Conservation (phyloP, 2,888 invertebrate genomes). For the Dolichopus griseipennis region DNA sequence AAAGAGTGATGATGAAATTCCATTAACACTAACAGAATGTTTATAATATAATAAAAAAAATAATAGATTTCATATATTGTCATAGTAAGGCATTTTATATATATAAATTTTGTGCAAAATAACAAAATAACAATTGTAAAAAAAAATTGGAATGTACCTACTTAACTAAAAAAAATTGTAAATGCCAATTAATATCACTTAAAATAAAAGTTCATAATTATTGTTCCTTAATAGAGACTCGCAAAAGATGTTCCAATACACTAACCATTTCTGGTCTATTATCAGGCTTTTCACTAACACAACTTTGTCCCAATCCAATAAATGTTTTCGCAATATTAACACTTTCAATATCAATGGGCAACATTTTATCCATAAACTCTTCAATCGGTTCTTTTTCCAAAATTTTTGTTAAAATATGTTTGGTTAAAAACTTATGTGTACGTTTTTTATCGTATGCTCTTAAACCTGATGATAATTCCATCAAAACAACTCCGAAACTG, state of each 20-base stretch:
- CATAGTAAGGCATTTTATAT: neutral
- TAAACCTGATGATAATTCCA: slow-evolving; percentile 72
- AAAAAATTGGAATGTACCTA: neutral
- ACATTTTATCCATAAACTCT: slow-evolving; percentile 45
- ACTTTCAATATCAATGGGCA: slow-evolving; percentile 27
- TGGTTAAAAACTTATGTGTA: slow-evolving; percentile 49
- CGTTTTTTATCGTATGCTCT: slow-evolving; percentile 55
- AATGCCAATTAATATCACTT: neutral
- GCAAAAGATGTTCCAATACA: slow-evolving; percentile 37
- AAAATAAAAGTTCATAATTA: no score
- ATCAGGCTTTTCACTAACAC: slow-evolving; percentile 54
- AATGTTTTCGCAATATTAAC: slow-evolving; percentile 49
- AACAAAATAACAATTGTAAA: no score
- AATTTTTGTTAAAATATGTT: slow-evolving; percentile 46
- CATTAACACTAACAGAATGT: neutral
- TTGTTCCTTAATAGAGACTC: neutral
- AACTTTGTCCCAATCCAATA: slow-evolving; percentile 57
- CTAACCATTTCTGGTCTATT: slow-evolving; percentile 69
- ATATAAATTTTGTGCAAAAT: neutral
- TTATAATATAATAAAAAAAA: neutral
- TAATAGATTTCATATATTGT: neutral
- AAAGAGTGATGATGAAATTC: neutral
- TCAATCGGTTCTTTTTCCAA: slow-evolving; percentile 25
- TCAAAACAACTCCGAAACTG: slow-evolving; percentile 83
- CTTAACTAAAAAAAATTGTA: neutral